Base-by-base conservation (phyloP, 2,113 vertebrate genomes). In the Oreochromis niloticus region DNA sequence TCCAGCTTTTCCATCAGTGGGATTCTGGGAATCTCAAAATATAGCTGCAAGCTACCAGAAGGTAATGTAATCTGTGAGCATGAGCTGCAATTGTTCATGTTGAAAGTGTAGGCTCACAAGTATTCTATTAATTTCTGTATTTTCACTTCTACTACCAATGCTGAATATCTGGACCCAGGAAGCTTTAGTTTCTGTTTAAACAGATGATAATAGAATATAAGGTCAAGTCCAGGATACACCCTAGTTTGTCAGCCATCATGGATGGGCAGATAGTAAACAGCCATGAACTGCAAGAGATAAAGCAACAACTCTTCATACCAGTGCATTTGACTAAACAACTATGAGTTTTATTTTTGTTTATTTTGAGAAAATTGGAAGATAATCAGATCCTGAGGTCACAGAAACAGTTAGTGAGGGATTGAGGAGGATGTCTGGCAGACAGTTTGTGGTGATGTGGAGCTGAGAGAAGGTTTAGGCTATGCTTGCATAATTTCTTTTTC, bases 1-100 rank as follows among this genome's bases (percentile, higher is more conserved):
- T 96, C 90, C 19, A 81, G 36, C 93, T 96, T 96, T 83, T 97
- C 96, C 80, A 96, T 97, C 89, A 96, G 92, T 11, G 97, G 96
- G 11, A 96, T 97, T 52, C 94, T 97, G 81, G 96, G 96, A 16
- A 95, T 97, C 3, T 84, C 57, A 66, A 91, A 89, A 66, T 43
- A 79, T 85, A 80, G 66, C 85, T 4, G 56, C 52, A 94, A 82
- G 82, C 16, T 46, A 9, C 79, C 83, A 9, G 56, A 89, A 91
- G 91, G 94, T 93, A 85, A 83, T 39, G 13, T 7, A 52, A 7
- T 71, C 50, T 9, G 32, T 3, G 6, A 48, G 13, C 7, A 0
- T 30, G 30, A 32, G 81, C 13, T 19, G 32, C 12, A 27, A n/a
- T 17, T 71, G 13, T 54, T 7, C 22, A 2, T 80, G 22, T 43